Conservation (phyloP, 2,888 invertebrate genomes). For the Drosophila hamatofila region DNA sequence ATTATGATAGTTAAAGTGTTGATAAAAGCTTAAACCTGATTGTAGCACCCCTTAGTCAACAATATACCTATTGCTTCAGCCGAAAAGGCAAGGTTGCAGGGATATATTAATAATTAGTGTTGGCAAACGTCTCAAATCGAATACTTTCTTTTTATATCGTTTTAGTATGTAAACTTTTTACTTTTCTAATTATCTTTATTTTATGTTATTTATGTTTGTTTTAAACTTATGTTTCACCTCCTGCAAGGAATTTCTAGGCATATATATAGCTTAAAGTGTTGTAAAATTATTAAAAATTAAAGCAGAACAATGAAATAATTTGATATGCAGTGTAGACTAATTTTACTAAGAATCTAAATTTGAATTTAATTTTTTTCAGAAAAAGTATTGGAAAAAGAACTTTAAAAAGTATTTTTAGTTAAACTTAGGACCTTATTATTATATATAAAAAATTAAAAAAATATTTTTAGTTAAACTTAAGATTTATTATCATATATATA, state of each 20-base stretch:
- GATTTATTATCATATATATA: no score
- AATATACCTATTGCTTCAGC: background rate
- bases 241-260: background rate
- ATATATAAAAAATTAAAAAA: no score
- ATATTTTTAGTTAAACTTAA: background rate
- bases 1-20: background rate
- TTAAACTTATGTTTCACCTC: background rate
- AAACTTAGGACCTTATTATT: no score
- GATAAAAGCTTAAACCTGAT: background rate
- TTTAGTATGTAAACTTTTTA: background rate
- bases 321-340: no score
- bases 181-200: background rate
- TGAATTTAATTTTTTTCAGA: no score
- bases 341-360: no score
- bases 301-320: background rate
- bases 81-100: background rate
- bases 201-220: no score
- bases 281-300: background rate
- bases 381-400: no score
- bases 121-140: background rate
- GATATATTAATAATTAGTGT: background rate
- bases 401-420: no score
- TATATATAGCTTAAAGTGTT: background rate
- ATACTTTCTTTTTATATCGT: background rate
- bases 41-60: background rate